Conservation (phyloP, 2,888 invertebrate species). For the Ophion costatus region DNA sequence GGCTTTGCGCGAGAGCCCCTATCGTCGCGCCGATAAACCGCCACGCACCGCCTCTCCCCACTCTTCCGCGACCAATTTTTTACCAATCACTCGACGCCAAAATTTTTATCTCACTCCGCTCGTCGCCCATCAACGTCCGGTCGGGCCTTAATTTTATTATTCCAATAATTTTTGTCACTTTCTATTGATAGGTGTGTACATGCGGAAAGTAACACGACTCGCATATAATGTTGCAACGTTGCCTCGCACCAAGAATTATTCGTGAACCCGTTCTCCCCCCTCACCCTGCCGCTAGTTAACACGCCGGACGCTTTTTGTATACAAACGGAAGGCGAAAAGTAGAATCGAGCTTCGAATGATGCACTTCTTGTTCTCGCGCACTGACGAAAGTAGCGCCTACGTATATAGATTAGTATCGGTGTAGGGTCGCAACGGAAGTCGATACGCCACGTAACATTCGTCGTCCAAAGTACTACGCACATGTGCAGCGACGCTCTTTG, state of each 20-base stretch:
- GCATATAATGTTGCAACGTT: neutral
- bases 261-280: neutral
- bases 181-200: neutral
- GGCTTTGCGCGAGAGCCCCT: conserved; percentile 32
- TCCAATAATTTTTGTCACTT: neutral
- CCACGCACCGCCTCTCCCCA: conserved; percentile 1
- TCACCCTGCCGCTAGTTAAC: neutral
- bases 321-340: conserved; percentile 48
- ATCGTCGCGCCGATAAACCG: conserved; percentile 32
- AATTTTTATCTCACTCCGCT: neutral
- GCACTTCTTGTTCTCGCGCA: neutral
- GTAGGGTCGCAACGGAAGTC: conserved; percentile 22
- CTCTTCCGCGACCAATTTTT: conserved; percentile 18
- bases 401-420: neutral
- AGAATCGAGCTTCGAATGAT: conserved; percentile 18
- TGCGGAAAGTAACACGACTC: neutral
- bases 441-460: conserved; percentile 20
- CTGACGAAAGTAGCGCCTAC: neutral
- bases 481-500: conserved; percentile 15
- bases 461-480: conserved; percentile 7
- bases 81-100: conserved; percentile 17
- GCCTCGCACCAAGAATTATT: neutral
- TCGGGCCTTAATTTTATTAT: conserved; percentile 6
- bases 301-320: conserved; percentile 27
- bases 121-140: neutral